Evolutionary conservation across 2,113 vertebrate species (phyloP).

Genomic region (Eurystomus gularis): DNA sequence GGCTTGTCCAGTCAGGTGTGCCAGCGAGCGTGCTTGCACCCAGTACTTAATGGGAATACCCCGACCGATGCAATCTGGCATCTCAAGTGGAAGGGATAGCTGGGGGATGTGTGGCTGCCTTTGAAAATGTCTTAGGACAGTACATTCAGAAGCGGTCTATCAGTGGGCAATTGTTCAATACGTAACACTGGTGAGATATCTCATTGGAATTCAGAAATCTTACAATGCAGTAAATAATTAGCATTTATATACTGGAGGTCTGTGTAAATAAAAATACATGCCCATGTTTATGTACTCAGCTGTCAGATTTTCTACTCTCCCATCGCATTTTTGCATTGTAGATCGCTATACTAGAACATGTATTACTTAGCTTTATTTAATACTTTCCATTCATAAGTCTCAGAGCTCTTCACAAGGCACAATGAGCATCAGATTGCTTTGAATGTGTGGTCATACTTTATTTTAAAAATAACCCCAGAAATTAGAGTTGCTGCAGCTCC

Average conservation of each 20-base stretch:
- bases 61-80: not conserved
- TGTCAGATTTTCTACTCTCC: not conserved
- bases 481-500: not conserved
- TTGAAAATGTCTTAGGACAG: not conserved
- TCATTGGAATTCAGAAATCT: not conserved
- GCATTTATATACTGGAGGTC: not conserved
- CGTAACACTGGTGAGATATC: not conserved
- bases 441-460: not conserved
- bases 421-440: not conserved
- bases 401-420: not conserved
- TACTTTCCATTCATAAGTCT: not conserved
- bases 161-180: not conserved
- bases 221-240: not conserved
- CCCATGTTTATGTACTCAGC: constrained; percentile 18
- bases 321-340: constrained; percentile 2
- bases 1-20: not conserved
- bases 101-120: not conserved
- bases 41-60: not conserved
- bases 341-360: not conserved
- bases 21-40: not conserved
- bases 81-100: not conserved
- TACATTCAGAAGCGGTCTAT: not conserved
- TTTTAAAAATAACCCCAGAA: not conserved
- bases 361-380: constrained; percentile 18
- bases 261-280: constrained; percentile 22